A percentile compares a stretch with the other conserved stretches of the same genome.
phyloP scores from a whole-genome alignment of 37 sponge, comb jelly and placozoan species.

The Chondrilla cf. caribensis region DNA sequence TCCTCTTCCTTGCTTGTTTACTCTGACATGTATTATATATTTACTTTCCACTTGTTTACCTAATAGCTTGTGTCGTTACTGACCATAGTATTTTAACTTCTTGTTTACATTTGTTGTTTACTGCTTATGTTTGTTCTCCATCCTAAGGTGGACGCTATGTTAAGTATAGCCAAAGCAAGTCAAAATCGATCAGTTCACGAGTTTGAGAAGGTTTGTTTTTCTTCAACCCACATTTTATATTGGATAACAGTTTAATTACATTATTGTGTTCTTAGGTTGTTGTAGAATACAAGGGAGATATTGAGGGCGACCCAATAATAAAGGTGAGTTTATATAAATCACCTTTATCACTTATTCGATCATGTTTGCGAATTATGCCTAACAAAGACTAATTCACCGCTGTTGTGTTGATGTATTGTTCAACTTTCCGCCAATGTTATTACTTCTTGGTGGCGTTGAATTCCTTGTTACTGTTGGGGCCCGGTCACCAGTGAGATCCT shows the following conservation, averaged over 20 bases:
- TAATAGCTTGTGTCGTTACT: too few species aligned
- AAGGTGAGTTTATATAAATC: conserved; percentile 39
- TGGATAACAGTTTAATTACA: neutral
- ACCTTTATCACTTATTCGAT: neutral
- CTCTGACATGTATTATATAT: too few species aligned
- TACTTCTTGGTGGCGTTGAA: too few species aligned
- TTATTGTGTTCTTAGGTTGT: conserved; percentile 38
- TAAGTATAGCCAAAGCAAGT: conserved; percentile 87
- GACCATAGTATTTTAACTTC: too few species aligned
- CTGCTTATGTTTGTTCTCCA: too few species aligned
- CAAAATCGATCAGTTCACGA: conserved; percentile 83
- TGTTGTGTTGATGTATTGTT: neutral
- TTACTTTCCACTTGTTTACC: too few species aligned
- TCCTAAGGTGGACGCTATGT: conserved; percentile 82
- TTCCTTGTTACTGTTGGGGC: too few species aligned
- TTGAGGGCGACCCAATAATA: conserved; percentile 76
- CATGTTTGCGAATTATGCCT: neutral
- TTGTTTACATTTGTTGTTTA: too few species aligned
- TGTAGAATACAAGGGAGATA: conserved; percentile 31
- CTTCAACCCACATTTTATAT: too few species aligned
- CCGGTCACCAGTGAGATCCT: too few species aligned
- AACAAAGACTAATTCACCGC: neutral
- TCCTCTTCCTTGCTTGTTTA: too few species aligned
- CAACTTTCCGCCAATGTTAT: too few species aligned
- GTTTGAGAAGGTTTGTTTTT: conserved; percentile 65